Conservation (phyloP, 2,888 invertebrate species). For the Geophilus truncorum region DNA sequence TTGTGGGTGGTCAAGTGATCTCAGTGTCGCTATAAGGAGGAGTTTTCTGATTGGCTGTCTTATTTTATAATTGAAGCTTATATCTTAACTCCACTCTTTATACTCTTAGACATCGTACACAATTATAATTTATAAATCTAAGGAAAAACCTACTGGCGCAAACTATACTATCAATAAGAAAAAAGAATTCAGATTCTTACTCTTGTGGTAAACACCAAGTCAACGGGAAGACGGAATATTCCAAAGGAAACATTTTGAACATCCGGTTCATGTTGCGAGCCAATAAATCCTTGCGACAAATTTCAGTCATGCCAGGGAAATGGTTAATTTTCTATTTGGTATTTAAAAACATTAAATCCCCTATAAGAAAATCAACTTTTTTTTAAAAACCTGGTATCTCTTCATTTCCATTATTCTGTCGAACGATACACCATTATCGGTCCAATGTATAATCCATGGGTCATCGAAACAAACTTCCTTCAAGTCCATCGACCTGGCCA, state of each 20-base stretch:
- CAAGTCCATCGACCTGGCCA: not conserved
- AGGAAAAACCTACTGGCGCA: no score
- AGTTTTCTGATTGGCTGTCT: no score
- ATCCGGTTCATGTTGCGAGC: conserved; percentile 85
- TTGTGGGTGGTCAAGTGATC: no score
- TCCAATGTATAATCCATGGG: not conserved
- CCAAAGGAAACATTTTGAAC: conserved; percentile 79
- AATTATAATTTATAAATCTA: no score
- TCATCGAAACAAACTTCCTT: not conserved
- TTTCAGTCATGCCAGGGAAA: conserved; percentile 85
- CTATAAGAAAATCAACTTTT: no score
- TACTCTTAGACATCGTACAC: no score
- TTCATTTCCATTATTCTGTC: not conserved
- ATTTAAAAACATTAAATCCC: not conserved
- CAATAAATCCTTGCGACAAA: conserved; percentile 81
- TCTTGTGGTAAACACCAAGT: conserved; percentile 92
- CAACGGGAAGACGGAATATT: conserved; percentile 87
- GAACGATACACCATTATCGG: not conserved
- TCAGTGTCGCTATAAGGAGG: no score
- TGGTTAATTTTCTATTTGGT: conserved; percentile 76
- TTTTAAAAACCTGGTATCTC: not conserved
- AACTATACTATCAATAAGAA: no score
- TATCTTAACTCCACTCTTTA: no score
- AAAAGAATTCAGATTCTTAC: conserved; percentile 51
- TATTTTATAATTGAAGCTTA: no score